These are phyloP conservation scores for Enteromius viviparus DNA, from an alignment of 2,797 vertebrate species.

Conservation along the genomic window DNA sequence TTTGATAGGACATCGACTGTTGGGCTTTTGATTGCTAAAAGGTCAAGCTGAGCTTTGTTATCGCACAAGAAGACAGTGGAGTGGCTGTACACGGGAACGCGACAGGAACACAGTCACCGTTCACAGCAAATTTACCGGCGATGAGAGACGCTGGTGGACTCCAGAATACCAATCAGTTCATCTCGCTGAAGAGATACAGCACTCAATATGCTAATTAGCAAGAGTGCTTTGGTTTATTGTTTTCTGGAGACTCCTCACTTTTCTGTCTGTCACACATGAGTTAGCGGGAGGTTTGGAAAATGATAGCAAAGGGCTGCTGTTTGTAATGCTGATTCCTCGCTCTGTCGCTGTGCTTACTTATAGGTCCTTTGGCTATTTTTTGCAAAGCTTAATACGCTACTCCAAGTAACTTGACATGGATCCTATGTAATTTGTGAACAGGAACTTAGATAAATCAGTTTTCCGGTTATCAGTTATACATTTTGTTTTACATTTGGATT, in stretches of 20 bases:
- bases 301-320: slow-evolving; percentile 1
- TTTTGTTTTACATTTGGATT: background rate
- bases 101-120: slow-evolving; percentile 49
- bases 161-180: slow-evolving; percentile 60
- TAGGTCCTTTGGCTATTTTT: background rate
- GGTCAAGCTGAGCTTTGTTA: slow-evolving; percentile 64
- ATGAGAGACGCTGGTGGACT: slow-evolving; percentile 45
- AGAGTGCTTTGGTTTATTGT: slow-evolving; percentile 43
- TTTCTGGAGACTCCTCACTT: slow-evolving; percentile 35
- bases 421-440: background rate
- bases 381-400: background rate
- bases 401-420: background rate
- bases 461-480: background rate
- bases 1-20: slow-evolving; percentile 55
- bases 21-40: slow-evolving; percentile 63
- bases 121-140: slow-evolving; percentile 41
- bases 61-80: slow-evolving; percentile 51
- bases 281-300: background rate
- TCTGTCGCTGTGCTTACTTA: background rate
- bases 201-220: slow-evolving; percentile 48
- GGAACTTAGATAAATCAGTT: background rate
- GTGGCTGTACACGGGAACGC: slow-evolving; percentile 23
- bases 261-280: slow-evolving; percentile 25
- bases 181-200: slow-evolving; percentile 44
- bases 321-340: slow-evolving; percentile 1